These are phyloP conservation scores for Cataglyphis altisquamis DNA, from an alignment of 2,888 invertebrate species.

Conservation along the genomic window DNA sequence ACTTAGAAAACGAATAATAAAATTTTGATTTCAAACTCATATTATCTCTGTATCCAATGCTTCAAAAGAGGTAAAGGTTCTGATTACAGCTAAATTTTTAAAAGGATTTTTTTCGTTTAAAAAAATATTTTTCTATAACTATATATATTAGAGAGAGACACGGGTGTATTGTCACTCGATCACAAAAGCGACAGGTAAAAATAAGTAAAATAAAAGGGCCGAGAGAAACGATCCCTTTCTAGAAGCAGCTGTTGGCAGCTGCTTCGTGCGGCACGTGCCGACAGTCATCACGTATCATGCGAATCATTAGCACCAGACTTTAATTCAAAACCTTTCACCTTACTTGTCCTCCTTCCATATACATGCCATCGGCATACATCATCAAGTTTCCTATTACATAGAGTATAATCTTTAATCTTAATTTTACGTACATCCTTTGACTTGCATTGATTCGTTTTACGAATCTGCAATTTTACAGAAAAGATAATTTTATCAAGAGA, in stretches of 20 bases:
- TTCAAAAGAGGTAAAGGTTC: not conserved
- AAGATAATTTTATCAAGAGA: not conserved
- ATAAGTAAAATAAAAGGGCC: slow-evolving; percentile 38
- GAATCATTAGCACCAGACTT: slow-evolving; percentile 78
- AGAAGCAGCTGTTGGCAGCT: slow-evolving; percentile 77
- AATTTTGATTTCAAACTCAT: not conserved
- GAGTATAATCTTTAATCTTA: slow-evolving; percentile 1
- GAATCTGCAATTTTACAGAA: not conserved
- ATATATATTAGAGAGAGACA: not conserved
- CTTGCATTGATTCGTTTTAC: not conserved
- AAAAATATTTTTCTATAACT: not conserved
- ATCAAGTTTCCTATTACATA: not conserved
- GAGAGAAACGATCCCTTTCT: slow-evolving; percentile 19
- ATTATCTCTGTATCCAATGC: not conserved
- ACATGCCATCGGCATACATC: not conserved
- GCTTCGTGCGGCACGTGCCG: slow-evolving; percentile 81
- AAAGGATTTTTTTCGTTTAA: not conserved
- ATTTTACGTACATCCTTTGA: not conserved
- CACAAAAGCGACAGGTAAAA: slow-evolving; percentile 30
- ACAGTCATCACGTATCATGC: slow-evolving; percentile 78
- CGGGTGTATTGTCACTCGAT: not conserved
- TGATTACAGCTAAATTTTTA: not conserved
- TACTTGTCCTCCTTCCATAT: slow-evolving; percentile 42
- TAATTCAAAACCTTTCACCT: slow-evolving; percentile 56
- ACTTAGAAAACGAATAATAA: not conserved